phyloP scores from a whole-genome alignment of 1,140 invertebrate genomes.

The Teleogryllus occipitalis region DNA sequence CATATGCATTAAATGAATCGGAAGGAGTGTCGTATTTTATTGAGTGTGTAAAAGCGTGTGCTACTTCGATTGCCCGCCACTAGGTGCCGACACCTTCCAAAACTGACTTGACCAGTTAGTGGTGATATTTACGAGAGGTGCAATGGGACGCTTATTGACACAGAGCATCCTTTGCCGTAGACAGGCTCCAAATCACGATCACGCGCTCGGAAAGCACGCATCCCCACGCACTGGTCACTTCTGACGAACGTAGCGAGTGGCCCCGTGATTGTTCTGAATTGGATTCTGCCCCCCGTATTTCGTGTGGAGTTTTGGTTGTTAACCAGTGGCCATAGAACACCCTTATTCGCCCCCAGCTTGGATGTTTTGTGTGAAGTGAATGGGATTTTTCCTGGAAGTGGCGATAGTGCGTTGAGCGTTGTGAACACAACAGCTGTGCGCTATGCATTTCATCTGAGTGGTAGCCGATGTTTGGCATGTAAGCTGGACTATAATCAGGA shows the following conservation, averaged over 20 bases:
- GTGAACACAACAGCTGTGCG: neutral
- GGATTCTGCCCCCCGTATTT: neutral
- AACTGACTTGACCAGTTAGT: conserved; percentile 14
- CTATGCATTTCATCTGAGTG: neutral
- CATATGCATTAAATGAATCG: neutral
- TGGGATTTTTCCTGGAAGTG: neutral
- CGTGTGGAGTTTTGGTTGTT: neutral
- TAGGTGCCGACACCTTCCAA: conserved; percentile 12
- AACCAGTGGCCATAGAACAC: neutral
- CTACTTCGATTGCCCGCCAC: neutral
- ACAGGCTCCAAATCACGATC: neutral
- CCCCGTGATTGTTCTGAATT: neutral
- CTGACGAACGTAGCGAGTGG: neutral
- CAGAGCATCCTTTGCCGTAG: neutral
- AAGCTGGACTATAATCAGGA: neutral
- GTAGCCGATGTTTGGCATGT: neutral
- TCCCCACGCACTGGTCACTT: neutral
- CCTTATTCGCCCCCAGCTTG: neutral
- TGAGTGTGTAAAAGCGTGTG: neutral
- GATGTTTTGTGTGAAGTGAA: neutral
- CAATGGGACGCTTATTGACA: neutral
- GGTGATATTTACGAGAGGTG: neutral
- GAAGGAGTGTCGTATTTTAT: neutral
- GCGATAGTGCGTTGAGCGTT: neutral
- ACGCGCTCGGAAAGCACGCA: neutral